Evolutionary conservation across 2,113 vertebrate genomes (phyloP).

Genomic region (Pangasianodon hypophthalmus): DNA sequence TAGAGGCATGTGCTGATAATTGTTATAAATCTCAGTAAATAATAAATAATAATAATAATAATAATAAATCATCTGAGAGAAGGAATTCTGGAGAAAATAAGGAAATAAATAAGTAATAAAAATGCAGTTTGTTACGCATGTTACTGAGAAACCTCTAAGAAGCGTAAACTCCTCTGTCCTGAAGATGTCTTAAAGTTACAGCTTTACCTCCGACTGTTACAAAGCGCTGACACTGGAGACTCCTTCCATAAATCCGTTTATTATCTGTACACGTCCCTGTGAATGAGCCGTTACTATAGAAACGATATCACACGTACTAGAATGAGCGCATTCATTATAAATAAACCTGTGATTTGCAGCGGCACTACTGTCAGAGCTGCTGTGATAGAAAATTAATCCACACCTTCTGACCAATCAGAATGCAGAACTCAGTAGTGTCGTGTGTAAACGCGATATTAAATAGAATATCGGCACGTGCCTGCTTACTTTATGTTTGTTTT

Average conservation of each 20-base stretch:
- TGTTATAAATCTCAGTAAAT: background rate
- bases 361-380: background rate
- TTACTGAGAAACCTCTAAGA: background rate
- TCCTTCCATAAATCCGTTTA: background rate
- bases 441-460: background rate
- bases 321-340: background rate
- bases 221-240: background rate
- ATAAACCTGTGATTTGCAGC: background rate
- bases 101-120: background rate
- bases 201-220: background rate
- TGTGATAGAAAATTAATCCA: background rate
- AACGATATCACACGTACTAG: background rate
- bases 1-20: background rate
- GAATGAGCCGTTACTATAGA: background rate
- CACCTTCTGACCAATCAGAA: background rate
- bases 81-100: background rate
- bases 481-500: background rate
- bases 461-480: background rate
- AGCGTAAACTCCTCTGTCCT: background rate
- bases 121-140: background rate
- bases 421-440: background rate
- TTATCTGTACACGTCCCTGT: background rate
- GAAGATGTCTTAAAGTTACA: background rate
- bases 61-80: background rate
- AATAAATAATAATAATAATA: too few relatives aligned